Base-by-base conservation (phyloP, 92 coral and sea anemone genomes). In the Metridium senile region DNA sequence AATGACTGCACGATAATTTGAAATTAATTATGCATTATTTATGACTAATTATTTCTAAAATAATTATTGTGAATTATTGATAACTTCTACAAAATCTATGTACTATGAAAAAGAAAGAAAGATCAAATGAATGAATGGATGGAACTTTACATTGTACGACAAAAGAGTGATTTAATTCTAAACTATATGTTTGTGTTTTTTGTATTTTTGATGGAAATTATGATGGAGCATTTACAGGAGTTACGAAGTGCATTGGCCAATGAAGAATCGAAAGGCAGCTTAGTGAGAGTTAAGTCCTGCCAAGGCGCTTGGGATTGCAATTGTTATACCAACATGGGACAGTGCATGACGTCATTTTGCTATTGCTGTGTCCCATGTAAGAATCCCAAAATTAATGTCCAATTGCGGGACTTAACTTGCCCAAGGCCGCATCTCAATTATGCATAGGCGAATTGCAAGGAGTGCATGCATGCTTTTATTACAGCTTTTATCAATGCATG, bases 61-160 rank as follows among this genome's bases (percentile, higher is more conserved):
- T 63, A 63, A 63, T 63, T 16, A 10, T 54, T 20, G 21, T 54
- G 20, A 54, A 13, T 54, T 16, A 19, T 54, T 54, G 59, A 19
- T 54, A 28, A 63, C 28, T 26, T 28, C 69, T 63, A 63, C 39
- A 63, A 63, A 63, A 63, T 63, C 69, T 63, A 63, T 28, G 20
- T 30, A 28, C 45, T 63, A 63, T 28, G 17, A 63, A 11, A 30
- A 54, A 54, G 59, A 54, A 54, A 31, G 45, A 63, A 63, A 25
- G 65, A 59, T 16, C 32, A 59, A 63, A 63, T 63, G 69, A 63
- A 63, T 63, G 69, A 31, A 31, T 63, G 65, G 30, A 23, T 59
- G 65, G 11, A 59, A 63, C 10, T 63, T 7, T 30, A 63, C 69
- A 63, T 4, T 63, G 31, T 63, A 30, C 28, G 11, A 63, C 69